Evolutionary conservation across 2,888 invertebrate genomes (phyloP).

Genomic region (Tricholauxania praeusta): DNA sequence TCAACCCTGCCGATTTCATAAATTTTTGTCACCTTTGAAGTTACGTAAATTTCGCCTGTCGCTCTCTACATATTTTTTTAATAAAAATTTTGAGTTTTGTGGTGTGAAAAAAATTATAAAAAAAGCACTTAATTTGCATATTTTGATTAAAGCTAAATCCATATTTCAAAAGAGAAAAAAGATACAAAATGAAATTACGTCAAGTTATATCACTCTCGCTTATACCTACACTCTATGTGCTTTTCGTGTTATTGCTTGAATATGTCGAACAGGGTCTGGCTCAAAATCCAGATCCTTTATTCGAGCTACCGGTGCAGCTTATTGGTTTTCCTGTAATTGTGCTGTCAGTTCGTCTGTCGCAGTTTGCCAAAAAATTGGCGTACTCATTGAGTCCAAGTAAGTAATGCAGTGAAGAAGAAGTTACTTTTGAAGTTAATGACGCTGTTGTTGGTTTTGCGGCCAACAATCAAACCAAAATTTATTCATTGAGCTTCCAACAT

Average conservation of each 20-base stretch:
- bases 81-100: neutral
- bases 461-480: no score
- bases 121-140: conserved; percentile 11
- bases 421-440: no score
- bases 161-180: neutral
- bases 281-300: conserved; percentile 70
- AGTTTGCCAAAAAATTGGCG: conserved; percentile 85
- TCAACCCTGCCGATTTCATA: no score
- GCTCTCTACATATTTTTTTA: neutral
- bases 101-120: neutral
- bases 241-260: conserved; percentile 60
- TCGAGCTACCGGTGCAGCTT: conserved; percentile 86
- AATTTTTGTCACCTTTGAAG: conserved; percentile 15
- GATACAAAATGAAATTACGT: conserved; percentile 57
- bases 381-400: conserved; percentile 86
- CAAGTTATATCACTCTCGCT: conserved; percentile 59
- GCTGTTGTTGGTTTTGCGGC: no score
- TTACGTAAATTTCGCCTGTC: neutral
- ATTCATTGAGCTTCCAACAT: neutral
- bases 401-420: conserved; percentile 40
- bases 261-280: conserved; percentile 60
- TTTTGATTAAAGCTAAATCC: conserved; percentile 21
- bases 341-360: conserved; percentile 80
- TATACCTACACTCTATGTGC: conserved; percentile 60
- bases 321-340: conserved; percentile 88